Evolutionary conservation across 2,113 vertebrate species (phyloP), one percentile per base, ranked within the genome.

Genomic region (Gavialis gangeticus): DNA sequence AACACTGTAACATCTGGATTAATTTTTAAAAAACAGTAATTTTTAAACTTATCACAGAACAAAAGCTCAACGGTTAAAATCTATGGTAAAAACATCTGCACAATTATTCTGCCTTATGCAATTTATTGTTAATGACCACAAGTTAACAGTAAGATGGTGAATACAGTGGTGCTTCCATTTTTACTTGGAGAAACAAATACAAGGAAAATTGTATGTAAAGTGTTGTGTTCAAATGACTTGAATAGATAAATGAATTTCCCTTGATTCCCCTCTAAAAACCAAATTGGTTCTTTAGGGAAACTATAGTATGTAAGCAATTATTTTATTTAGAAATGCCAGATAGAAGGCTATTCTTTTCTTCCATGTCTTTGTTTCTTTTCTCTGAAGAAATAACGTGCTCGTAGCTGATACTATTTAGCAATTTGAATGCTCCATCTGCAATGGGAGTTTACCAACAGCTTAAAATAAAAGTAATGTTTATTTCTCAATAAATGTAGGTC

Each of bases 321-420:
- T 58, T 92, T 55, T 75, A 76, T 81, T 94, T 58, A 85, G 55
- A 84, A 92, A 87, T n/a, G 18, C 34, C n/a, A 67, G 75, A 60
- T 34, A 78, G 18, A 92, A 92, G 37, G 82, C 4, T 34, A 81
- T 6, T 60, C 2, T 82, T 71, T 73, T 90, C n/a, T 76, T 46
- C 24, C 37, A 55, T 60, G 19, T 63, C 81, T 86, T 58, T 30
- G 24, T 81, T 27, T 78, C 56, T n/a, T 24, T 60, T 34, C 63
- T 34, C 21, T 55, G 24, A 71, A 85, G 34, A 14, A 78, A 25
- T 13, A 83, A 56, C 37, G 57, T 25, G 18, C 3, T 13, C 56
- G 80, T 88, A 62, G 4, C 28, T 55, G 78, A 57, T 55, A 13
- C 55, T 81, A 21, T 59, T 87, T 67, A 84, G 34, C 5, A 78